Percentiles rank a stretch among this genome's conserved stretches.
These are phyloP conservation scores for Zaprionus gabonicus DNA, from an alignment of 1,140 invertebrate genomes.

Conservation along the genomic window DNA sequence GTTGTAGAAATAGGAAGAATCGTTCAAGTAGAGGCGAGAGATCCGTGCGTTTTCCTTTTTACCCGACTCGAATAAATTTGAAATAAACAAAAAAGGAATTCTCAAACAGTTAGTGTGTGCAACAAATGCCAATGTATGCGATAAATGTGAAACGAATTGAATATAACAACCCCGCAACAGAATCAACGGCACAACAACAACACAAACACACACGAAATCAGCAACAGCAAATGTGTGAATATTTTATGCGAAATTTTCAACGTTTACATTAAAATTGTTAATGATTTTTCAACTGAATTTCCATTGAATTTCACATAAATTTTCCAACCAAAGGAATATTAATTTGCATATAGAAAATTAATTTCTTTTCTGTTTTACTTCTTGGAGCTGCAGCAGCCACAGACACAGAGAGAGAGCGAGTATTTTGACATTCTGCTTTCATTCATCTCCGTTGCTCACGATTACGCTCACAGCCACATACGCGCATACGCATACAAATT, in stretches of 20 bases:
- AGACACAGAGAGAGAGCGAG: constrained; percentile 41
- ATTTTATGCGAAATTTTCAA: constrained; percentile 64
- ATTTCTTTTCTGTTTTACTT: constrained; percentile 71
- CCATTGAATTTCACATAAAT: constrained; percentile 36
- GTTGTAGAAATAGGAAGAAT: constrained; percentile 71
- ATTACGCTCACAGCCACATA: constrained; percentile 52
- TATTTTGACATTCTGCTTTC: constrained; percentile 81
- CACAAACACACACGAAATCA: constrained; percentile 48
- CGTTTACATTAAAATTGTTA: constrained; percentile 26
- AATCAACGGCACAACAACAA: constrained; percentile 42
- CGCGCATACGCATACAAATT: constrained; percentile 42
- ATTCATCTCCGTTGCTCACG: constrained; percentile 75
- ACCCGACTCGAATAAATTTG: constrained; percentile 68
- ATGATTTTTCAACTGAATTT: constrained; percentile 14
- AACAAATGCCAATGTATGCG: constrained; percentile 49
- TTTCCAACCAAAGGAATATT: constrained; percentile 45
- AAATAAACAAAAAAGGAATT: constrained; percentile 66
- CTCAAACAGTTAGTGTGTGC: constrained; percentile 54
- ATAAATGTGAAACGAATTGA: constrained; percentile 50
- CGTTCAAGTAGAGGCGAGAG: constrained; percentile 68
- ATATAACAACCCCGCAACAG: constrained; percentile 35
- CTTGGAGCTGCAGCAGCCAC: constrained; percentile 62
- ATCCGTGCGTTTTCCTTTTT: constrained; percentile 65
- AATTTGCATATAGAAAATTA: constrained; percentile 72
- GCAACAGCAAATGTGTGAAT: constrained; percentile 71